Percentiles rank a stretch among this genome's conserved stretches.
These are phyloP conservation scores for Anthopleura xanthogrammica DNA, from an alignment of 92 coral and sea anemone genomes.

Conservation along the genomic window DNA sequence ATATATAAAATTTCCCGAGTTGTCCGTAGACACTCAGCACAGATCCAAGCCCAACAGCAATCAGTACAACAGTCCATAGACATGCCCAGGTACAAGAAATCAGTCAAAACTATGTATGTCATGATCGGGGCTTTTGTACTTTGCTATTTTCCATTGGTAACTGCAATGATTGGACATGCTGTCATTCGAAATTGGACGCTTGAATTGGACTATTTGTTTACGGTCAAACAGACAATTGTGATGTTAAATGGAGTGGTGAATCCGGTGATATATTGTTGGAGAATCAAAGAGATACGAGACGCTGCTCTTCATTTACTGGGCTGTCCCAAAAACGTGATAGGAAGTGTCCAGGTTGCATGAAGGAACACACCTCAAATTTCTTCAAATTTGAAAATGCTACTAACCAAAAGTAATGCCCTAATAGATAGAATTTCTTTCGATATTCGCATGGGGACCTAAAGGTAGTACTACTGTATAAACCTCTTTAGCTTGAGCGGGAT, in stretches of 20 bases:
- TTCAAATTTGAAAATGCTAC: too few species aligned
- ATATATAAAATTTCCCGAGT: constrained; percentile 1
- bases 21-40: constrained; percentile 7
- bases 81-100: not conserved
- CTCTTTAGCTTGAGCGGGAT: too few species aligned
- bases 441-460: too few species aligned
- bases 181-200: not conserved
- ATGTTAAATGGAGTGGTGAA: constrained; percentile 22
- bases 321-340: not conserved
- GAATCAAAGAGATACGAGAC: constrained; percentile 10
- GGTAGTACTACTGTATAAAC: too few species aligned
- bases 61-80: too few species aligned
- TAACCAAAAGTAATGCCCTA: too few species aligned
- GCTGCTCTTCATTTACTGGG: constrained; percentile 7
- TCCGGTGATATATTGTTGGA: constrained; percentile 24
- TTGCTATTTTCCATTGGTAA: constrained; percentile 11
- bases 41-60: too few species aligned
- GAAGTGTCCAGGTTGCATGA: not conserved
- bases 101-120: constrained; percentile 11
- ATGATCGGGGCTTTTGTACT: constrained; percentile 17
- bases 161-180: not conserved
- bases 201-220: not conserved
- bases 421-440: too few species aligned
- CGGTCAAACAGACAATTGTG: constrained; percentile 1
- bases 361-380: not conserved